These are phyloP conservation scores for Heliothis peltigera DNA, from an alignment of 2,888 invertebrate species.

Conservation along the genomic window DNA sequence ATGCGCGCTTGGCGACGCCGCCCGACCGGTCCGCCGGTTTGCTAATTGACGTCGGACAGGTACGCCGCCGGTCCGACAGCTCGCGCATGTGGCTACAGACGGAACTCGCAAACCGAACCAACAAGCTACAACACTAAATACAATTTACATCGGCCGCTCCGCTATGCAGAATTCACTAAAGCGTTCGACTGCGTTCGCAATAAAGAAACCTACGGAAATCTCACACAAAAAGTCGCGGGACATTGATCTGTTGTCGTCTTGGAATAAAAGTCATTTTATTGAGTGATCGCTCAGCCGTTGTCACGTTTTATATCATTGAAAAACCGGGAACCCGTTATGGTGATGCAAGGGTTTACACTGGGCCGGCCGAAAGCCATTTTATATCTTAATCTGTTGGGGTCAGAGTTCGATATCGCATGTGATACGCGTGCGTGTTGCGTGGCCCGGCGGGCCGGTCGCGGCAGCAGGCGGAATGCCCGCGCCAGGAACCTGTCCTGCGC, in stretches of 20 bases:
- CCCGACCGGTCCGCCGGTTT: slow-evolving; percentile 80
- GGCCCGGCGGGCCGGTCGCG: slow-evolving; percentile 64
- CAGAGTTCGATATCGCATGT: slow-evolving; percentile 68
- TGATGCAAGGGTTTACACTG: slow-evolving; percentile 75
- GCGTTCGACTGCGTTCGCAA: slow-evolving; percentile 74
- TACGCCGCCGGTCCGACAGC: slow-evolving; percentile 63
- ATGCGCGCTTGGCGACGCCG: slow-evolving; percentile 73
- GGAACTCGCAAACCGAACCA: slow-evolving; percentile 67
- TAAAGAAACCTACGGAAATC: slow-evolving; percentile 76
- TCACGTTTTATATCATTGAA: slow-evolving; percentile 84
- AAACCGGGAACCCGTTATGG: slow-evolving; percentile 73
- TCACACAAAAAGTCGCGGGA: slow-evolving; percentile 75
- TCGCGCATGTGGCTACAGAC: slow-evolving; percentile 65
- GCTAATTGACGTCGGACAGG: slow-evolving; percentile 86
- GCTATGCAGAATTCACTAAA: slow-evolving; percentile 75
- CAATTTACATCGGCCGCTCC: slow-evolving; percentile 69
- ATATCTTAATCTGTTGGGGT: slow-evolving; percentile 73
- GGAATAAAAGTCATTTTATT: slow-evolving; percentile 87
- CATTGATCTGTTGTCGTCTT: slow-evolving; percentile 83
- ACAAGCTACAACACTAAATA: slow-evolving; percentile 69
- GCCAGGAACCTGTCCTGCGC: slow-evolving; percentile 83
- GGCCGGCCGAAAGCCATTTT: slow-evolving; percentile 66
- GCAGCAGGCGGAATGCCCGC: slow-evolving; percentile 83
- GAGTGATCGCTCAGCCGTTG: slow-evolving; percentile 82
- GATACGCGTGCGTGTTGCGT: slow-evolving; percentile 48